Conservation (phyloP, 2,113 vertebrate genomes). For the Atractosteus spatula region DNA sequence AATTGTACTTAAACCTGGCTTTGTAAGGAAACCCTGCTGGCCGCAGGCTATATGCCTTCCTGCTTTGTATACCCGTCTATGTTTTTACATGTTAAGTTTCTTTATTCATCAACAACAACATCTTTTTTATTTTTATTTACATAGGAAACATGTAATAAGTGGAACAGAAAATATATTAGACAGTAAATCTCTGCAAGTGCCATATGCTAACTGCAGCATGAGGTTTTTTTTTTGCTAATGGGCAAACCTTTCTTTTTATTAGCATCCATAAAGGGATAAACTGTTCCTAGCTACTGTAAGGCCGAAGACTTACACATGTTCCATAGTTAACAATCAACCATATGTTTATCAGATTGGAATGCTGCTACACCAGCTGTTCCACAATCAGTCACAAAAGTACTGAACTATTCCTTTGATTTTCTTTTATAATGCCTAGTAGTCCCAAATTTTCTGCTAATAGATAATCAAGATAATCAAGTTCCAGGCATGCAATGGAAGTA, state of each 20-base stretch:
- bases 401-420: constrained; percentile 55
- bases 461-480: too few species aligned
- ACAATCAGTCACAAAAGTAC: constrained; percentile 42
- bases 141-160: constrained; percentile 24
- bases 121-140: constrained; percentile 18
- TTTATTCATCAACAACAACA: constrained; percentile 37
- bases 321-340: neutral
- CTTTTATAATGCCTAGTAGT: neutral
- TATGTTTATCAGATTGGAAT: constrained; percentile 60
- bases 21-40: constrained; percentile 67
- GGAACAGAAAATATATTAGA: neutral
- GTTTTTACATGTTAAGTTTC: constrained; percentile 51
- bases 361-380: constrained; percentile 50
- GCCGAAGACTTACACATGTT: constrained; percentile 14
- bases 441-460: too few species aligned
- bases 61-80: constrained; percentile 46
- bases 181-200: too few species aligned
- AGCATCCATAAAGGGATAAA: constrained; percentile 31
- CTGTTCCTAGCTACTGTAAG: constrained; percentile 17
- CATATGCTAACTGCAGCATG: neutral
- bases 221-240: constrained; percentile 31
- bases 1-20: constrained; percentile 59
- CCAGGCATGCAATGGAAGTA: too few species aligned
- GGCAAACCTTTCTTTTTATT: constrained; percentile 47
- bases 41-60: constrained; percentile 68